A percentile compares a stretch with the other conserved stretches of the same genome.
Evolutionary conservation across 2,888 invertebrate species (phyloP).

Genomic region (Morinoia aosen): DNA sequence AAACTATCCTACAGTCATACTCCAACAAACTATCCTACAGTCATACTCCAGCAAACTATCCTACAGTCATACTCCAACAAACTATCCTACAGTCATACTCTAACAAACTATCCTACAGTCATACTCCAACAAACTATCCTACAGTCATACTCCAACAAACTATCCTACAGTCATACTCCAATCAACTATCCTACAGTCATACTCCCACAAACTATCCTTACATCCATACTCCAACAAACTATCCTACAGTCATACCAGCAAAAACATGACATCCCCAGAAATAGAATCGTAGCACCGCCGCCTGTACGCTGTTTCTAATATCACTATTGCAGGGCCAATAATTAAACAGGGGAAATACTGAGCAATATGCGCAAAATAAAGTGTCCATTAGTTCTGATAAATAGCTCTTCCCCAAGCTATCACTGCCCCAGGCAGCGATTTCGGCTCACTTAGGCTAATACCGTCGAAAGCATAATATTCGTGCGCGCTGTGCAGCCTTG

Average conservation of each 20-base stretch:
- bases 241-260: not conserved
- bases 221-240: not conserved
- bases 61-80: not conserved
- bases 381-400: conserved; percentile 27
- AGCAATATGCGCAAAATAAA: conserved; percentile 37
- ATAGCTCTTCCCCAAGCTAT: conserved; percentile 1
- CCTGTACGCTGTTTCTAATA: not conserved
- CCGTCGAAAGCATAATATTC: not conserved
- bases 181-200: too few relatives aligned
- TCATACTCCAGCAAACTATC: too few relatives aligned
- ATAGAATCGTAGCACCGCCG: not conserved
- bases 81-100: not conserved
- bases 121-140: too few relatives aligned
- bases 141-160: too few relatives aligned
- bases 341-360: conserved; percentile 20
- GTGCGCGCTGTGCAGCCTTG: not conserved
- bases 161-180: too few relatives aligned
- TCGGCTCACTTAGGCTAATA: conserved; percentile 10
- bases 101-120: too few relatives aligned
- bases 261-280: not conserved
- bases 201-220: not conserved
- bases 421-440: conserved; percentile 20
- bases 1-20: too few relatives aligned
- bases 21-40: too few relatives aligned
- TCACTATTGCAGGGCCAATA: not conserved